phyloP scores from a whole-genome alignment of 35 echinoderm and acorn worm genomes.

The Lytechinus variegatus region DNA sequence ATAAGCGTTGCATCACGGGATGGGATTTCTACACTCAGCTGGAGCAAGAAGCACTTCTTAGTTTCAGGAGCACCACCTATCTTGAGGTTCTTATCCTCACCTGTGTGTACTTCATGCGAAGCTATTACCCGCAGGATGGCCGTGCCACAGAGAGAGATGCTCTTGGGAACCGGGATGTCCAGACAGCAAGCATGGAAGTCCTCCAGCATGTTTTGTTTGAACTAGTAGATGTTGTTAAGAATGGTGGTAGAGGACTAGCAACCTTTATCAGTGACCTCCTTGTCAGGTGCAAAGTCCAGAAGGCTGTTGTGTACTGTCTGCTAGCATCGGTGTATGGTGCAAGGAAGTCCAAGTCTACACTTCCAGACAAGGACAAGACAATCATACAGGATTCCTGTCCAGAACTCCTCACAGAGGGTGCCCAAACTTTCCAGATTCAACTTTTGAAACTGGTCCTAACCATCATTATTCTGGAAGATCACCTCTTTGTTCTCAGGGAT shows the following conservation, averaged over 20 bases:
- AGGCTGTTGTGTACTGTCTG: slow-evolving; percentile 88
- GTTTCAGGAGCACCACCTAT: slow-evolving; percentile 93
- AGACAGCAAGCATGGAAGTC: slow-evolving; percentile 97
- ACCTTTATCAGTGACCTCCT: slow-evolving; percentile 96
- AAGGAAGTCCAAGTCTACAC: slow-evolving; percentile 36
- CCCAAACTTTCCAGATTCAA: slow-evolving; percentile 93
- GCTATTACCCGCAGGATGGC: slow-evolving; percentile 85
- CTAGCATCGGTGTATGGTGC: slow-evolving; percentile 85
- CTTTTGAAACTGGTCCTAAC: slow-evolving; percentile 83
- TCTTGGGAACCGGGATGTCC: slow-evolving; percentile 89
- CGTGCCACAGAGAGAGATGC: slow-evolving; percentile 74
- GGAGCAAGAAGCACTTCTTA: slow-evolving; percentile 76
- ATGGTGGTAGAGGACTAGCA: slow-evolving; percentile 81
- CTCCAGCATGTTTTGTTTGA: slow-evolving; percentile 79
- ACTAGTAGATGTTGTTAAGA: slow-evolving; percentile 85
- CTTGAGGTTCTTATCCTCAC: slow-evolving; percentile 87
- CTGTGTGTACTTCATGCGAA: slow-evolving; percentile 92
- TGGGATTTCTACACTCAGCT: slow-evolving; percentile 88
- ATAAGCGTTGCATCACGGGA: slow-evolving; percentile 89
- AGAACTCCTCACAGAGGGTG: slow-evolving; percentile 69
- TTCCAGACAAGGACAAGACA: slow-evolving; percentile 42
- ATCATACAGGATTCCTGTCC: slow-evolving; percentile 77
- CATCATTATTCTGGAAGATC: slow-evolving; percentile 94
- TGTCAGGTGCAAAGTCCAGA: slow-evolving; percentile 91
- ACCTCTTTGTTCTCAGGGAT: slow-evolving; percentile 87